Base-by-base conservation (phyloP, 2,797 vertebrate genomes). In the Coregonus sp. region DNA sequence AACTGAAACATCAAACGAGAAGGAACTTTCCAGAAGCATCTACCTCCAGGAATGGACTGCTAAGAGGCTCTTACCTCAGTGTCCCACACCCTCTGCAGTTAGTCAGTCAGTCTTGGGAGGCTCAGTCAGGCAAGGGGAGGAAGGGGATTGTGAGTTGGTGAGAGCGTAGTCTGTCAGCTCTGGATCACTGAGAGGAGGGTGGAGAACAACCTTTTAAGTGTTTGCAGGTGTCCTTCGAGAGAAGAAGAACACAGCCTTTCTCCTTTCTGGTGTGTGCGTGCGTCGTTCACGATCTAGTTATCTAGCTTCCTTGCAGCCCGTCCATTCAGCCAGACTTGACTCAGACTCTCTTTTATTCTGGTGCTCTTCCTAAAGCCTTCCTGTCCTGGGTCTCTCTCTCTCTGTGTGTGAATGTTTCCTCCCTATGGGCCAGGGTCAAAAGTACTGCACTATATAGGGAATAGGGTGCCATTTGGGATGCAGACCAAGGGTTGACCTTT, bases 151-250 rank as follows among this genome's bases (percentile, higher is more conserved):
- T 47, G 74, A 70, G n/a, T 73, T 63, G 70, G 66, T 11, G 74
- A 33, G 75, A 70, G 82, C 78, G 76, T 79, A 78, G 81, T 89
- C 84, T 84, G 83, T 84, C 81, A 82, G 80, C 70, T 20, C 76
- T 75, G 75, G 79, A 75, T 82, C 47, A 76, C 66, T 75, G 79
- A 74, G 80, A 83, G 76, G 71, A 65, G 77, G 76, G 75, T 80
- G 80, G 76, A 82, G 79, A 81, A 81, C 72, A 63, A 7, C n/a
- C 31, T 67, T 75, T 81, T 86, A 86, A 89, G 85, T 88, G 84
- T 84, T 88, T 87, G 77, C 86, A 89, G 86, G 88, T 89, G 88
- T 88, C 83, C 80, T 78, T 63, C 35, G 63, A 74, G 73, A 84
- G 76, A 29, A 47, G 74, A 33, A 47, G 40, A 71, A 74, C 59